Percentiles rank a stretch among this genome's conserved stretches.
Conservation (phyloP, 2,888 invertebrate genomes). For the Serrognathus titanus region DNA sequence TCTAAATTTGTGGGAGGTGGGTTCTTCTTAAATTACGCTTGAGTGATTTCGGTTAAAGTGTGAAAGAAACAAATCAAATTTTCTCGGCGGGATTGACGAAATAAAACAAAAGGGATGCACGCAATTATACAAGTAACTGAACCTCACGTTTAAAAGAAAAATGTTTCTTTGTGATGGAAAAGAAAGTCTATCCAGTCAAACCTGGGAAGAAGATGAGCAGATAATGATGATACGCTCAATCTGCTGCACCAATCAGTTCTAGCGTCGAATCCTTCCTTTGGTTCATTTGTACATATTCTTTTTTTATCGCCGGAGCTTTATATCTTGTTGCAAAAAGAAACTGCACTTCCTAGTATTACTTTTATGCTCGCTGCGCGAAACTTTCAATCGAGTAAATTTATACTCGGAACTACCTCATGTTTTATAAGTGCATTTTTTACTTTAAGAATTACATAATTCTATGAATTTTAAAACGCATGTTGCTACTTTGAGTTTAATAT, state of each 20-base stretch:
- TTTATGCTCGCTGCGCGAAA: constrained; percentile 18
- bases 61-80: not conserved
- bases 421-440: too few relatives aligned
- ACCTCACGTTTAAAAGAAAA: constrained; percentile 13
- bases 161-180: constrained; percentile 36
- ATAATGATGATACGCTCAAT: constrained; percentile 43
- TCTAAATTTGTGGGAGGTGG: too few relatives aligned
- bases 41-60: not conserved
- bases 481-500: too few relatives aligned
- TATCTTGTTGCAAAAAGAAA: constrained; percentile 13
- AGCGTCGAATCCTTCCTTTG: constrained; percentile 38
- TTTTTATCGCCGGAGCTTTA: constrained; percentile 15
- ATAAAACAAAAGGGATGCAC: not conserved
- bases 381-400: constrained; percentile 20
- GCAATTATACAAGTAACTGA: constrained; percentile 21
- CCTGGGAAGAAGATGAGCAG: constrained; percentile 37
- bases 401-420: not conserved
- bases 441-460: too few relatives aligned
- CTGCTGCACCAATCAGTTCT: constrained; percentile 42
- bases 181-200: constrained; percentile 38
- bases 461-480: too few relatives aligned
- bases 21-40: too few relatives aligned
- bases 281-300: constrained; percentile 21
- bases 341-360: constrained; percentile 18
- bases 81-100: not conserved